Conservation (phyloP, 2,797 vertebrate species). For the Enteromius viviparus region DNA sequence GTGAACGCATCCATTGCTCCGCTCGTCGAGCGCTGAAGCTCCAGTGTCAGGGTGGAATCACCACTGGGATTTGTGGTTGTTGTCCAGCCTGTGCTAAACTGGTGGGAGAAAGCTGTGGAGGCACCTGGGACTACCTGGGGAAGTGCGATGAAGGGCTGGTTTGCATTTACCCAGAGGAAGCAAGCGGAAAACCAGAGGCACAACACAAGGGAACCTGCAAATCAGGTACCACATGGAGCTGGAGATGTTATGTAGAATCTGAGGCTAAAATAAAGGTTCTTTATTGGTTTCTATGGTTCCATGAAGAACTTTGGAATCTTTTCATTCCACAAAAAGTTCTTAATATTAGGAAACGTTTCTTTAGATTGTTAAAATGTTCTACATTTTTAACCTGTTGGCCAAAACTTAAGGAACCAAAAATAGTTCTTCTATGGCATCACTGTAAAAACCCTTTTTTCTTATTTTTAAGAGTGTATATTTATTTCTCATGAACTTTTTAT, state of each 20-base stretch:
- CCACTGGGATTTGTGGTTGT: slow-evolving; percentile 76
- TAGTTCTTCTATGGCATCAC: too few species aligned
- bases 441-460: not conserved
- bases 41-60: slow-evolving; percentile 73
- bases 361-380: not conserved
- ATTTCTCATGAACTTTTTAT: not conserved
- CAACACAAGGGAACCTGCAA: slow-evolving; percentile 70
- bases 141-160: slow-evolving; percentile 76
- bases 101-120: slow-evolving; percentile 74
- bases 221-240: slow-evolving; percentile 67
- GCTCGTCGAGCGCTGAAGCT: slow-evolving; percentile 67
- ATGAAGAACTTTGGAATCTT: not conserved
- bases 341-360: not conserved
- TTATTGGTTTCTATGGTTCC: not conserved
- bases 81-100: slow-evolving; percentile 73
- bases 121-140: slow-evolving; percentile 77
- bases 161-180: slow-evolving; percentile 67
- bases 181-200: slow-evolving; percentile 39
- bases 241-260: not conserved
- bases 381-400: fast-evolving
- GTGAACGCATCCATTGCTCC: slow-evolving; percentile 76
- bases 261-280: not conserved
- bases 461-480: not conserved
- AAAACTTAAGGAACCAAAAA: not conserved
- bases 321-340: not conserved